phyloP scores from a whole-genome alignment of 2,888 invertebrate genomes.

The Lithophane leautieri region DNA sequence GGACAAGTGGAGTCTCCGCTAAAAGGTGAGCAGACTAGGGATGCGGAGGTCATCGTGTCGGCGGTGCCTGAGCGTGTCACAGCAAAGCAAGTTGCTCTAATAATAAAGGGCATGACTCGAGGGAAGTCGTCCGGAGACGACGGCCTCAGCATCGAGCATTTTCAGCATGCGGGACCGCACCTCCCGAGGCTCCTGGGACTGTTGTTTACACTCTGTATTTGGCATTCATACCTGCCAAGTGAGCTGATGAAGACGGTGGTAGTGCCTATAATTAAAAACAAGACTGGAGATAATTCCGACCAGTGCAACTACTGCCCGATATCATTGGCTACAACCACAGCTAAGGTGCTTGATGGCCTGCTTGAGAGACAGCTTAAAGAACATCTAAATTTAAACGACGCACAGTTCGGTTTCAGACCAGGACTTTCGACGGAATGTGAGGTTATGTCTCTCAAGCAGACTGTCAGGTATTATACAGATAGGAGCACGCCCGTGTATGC shows the following conservation, averaged over 20 bases:
- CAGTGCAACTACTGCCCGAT: slow-evolving; percentile 11
- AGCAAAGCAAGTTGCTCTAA: neutral
- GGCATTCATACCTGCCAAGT: slow-evolving; percentile 4
- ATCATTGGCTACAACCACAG: slow-evolving; percentile 6
- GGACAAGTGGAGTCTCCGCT: slow-evolving; percentile 8
- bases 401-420: too few relatives aligned
- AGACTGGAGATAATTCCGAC: slow-evolving; percentile 13
- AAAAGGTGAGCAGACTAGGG: neutral
- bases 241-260: slow-evolving; percentile 7
- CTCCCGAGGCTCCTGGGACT: slow-evolving; percentile 2
- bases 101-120: neutral
- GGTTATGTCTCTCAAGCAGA: too few relatives aligned
- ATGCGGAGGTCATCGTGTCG: neutral
- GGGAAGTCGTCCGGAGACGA: slow-evolving; percentile 7
- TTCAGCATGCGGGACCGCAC: slow-evolving; percentile 4
- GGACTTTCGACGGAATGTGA: too few relatives aligned
- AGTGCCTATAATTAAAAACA: slow-evolving; percentile 9
- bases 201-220: slow-evolving; percentile 11
- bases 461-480: too few relatives aligned
- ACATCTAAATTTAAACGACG: too few relatives aligned
- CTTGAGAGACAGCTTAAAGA: too few relatives aligned
- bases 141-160: slow-evolving; percentile 5
- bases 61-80: neutral
- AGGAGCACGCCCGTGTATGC: too few relatives aligned
- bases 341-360: neutral